These are phyloP conservation scores for Apis florea DNA, from an alignment of 1,140 invertebrate species.

Conservation along the genomic window DNA sequence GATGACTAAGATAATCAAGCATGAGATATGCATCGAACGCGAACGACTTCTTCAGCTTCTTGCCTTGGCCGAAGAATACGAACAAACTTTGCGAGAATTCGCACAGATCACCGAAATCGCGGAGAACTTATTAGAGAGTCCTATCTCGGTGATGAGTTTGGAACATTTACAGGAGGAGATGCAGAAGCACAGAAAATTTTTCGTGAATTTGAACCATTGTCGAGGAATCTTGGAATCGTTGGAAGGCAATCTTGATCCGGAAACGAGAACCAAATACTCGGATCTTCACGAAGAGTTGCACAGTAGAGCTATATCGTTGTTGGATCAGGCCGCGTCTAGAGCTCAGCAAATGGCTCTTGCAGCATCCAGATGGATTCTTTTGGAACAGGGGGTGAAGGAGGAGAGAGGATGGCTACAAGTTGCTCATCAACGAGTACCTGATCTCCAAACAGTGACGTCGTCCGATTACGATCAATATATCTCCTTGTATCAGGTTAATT, in stretches of 20 bases:
- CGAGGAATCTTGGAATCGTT: slow-evolving; percentile 90
- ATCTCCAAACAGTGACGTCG: slow-evolving; percentile 88
- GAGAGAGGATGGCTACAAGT: slow-evolving; percentile 90
- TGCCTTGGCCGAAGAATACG: slow-evolving; percentile 90
- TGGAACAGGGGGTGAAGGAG: slow-evolving; percentile 90
- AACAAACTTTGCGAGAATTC: slow-evolving; percentile 92
- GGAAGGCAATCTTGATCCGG: slow-evolving; percentile 89
- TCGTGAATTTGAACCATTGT: slow-evolving; percentile 92
- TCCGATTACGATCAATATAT: slow-evolving; percentile 92
- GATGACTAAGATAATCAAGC: slow-evolving; percentile 85
- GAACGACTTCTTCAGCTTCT: slow-evolving; percentile 87
- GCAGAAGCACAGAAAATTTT: slow-evolving; percentile 93
- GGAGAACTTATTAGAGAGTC: slow-evolving; percentile 87
- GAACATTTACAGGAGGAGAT: slow-evolving; percentile 92
- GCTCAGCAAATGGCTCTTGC: slow-evolving; percentile 91
- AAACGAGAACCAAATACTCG: slow-evolving; percentile 87
- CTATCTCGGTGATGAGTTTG: slow-evolving; percentile 86
- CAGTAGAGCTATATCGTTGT: slow-evolving; percentile 85
- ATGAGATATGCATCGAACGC: slow-evolving; percentile 85
- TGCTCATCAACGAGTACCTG: slow-evolving; percentile 89
- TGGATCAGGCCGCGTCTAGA: slow-evolving; percentile 89
- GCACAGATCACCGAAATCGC: slow-evolving; percentile 91
- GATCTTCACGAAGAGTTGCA: slow-evolving; percentile 89
- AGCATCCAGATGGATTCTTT: slow-evolving; percentile 89
- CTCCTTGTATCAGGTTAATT: slow-evolving; percentile 85